These are phyloP conservation scores for Alcis repandata DNA, from an alignment of 2,888 invertebrate species.

Conservation along the genomic window DNA sequence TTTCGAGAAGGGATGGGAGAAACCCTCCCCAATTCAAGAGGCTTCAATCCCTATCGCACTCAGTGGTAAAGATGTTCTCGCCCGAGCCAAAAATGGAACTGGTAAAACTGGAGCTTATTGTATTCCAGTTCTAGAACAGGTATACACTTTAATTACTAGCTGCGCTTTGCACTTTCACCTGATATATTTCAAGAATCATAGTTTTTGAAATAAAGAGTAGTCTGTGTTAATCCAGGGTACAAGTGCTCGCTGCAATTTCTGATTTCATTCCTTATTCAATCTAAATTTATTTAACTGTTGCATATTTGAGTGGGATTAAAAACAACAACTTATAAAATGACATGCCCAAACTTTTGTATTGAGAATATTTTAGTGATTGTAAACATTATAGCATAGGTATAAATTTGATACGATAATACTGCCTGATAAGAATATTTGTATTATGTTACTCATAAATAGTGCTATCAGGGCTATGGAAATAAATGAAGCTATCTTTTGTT, in stretches of 20 bases:
- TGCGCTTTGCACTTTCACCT: too few relatives aligned
- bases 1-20: constrained; percentile 99
- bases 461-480: constrained; percentile 16
- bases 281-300: too few relatives aligned
- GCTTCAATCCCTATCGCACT: constrained; percentile 99
- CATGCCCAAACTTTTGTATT: background rate
- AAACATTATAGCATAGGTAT: background rate
- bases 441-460: constrained; percentile 14
- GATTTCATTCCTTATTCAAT: too few relatives aligned
- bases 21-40: constrained; percentile 99
- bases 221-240: background rate
- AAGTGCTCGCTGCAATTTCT: background rate
- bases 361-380: background rate
- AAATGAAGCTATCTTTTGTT: constrained; percentile 1
- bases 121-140: constrained; percentile 98
- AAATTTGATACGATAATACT: background rate
- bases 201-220: too few relatives aligned
- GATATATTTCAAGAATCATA: too few relatives aligned
- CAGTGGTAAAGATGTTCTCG: constrained; percentile 98
- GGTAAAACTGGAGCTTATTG: constrained; percentile 99
- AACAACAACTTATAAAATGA: background rate
- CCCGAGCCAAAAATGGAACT: constrained; percentile 99
- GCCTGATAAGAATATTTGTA: constrained; percentile 11
- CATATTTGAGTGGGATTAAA: background rate
- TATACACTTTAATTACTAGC: constrained; percentile 40